phyloP scores from a whole-genome alignment of 2,113 vertebrate species.

The Chelonoidis abingdonii region DNA sequence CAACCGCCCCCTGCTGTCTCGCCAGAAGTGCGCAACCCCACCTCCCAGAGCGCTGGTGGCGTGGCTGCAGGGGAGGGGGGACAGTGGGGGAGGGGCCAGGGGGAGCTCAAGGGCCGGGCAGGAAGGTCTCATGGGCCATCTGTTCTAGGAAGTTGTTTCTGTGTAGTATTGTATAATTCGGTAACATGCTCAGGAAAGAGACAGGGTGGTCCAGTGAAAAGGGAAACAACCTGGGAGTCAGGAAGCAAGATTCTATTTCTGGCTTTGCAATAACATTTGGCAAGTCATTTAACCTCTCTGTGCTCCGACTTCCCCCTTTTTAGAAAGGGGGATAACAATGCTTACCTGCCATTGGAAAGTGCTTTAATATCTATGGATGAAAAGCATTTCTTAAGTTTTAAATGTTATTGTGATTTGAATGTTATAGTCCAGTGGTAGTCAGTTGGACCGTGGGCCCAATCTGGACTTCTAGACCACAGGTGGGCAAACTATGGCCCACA shows the following conservation, averaged over 20 bases:
- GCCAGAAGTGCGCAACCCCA: no score
- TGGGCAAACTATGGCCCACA: no score
- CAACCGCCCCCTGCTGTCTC: no score
- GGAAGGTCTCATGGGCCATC: no score
- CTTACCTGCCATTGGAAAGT: neutral
- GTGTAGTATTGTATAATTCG: neutral
- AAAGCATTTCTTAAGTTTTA: neutral
- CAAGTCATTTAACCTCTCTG: neutral
- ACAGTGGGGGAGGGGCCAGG: no score
- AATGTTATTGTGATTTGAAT: accelerated
- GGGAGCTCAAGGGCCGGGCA: no score
- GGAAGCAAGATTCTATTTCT: accelerated
- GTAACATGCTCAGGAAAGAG: neutral
- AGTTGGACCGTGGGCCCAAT: neutral
- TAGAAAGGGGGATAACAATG: neutral
- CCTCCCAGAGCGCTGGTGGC: no score
- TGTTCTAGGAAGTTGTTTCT: accelerated
- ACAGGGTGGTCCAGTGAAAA: neutral
- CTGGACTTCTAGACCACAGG: neutral
- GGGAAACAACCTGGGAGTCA: neutral
- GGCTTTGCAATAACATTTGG: neutral
- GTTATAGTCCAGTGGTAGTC: neutral
- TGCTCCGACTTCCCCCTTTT: neutral
- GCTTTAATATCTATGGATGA: neutral
- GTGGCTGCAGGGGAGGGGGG: no score